Evolutionary conservation across 2,888 invertebrate species (phyloP), one percentile per base, ranked within the genome.

Genomic region (Enchytraeus crypticus): DNA sequence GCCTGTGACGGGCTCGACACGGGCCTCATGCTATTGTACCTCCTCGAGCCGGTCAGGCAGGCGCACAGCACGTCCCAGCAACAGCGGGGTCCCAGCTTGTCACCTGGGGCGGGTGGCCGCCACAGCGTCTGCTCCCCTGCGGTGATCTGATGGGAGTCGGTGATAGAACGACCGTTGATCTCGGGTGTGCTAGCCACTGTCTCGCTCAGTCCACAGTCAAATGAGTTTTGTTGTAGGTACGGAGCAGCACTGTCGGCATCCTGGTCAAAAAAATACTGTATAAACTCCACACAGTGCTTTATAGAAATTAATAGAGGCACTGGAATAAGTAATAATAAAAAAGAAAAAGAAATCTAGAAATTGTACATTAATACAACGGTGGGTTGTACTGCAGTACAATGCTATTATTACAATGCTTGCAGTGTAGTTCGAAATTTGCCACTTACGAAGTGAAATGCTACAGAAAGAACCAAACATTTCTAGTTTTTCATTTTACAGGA

Each of bases 41-140:
- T 61, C 29, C 43, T 54, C 55, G 63, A 29, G 26, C 69, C 69
- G 18, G 49, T 34, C 2, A 69, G 59, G 56, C 69, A 69, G 58
- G 69, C 55, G 11, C 67, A 34, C 54, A 69, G 69, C 66, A 69
- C 63, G 29, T 54, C 45, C 60, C 58, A 63, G 56, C 69, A 69
- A 51, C 58, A 32, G 54, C 38, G 54, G n/a, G n/a, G n/a, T n/a
- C n/a, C 38, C 51, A 51, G 5, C 51, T 51, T 21, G 43, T 14
- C 43, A 43, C 11, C 43, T n/a, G 14, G 11, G 14, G 14, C 11
- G 14, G 14, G n/a, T n/a, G 14, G 43, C 23, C 53, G 5, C 27
- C 53, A 5, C 53, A 8, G 53, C 30, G 11, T 8, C 11, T 11
- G 21, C 27, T 53, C 32, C 34, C 21, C 53, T 29, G 53, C 29